Conservation (phyloP, 2,888 invertebrate species). For the Diploptera punctata region DNA sequence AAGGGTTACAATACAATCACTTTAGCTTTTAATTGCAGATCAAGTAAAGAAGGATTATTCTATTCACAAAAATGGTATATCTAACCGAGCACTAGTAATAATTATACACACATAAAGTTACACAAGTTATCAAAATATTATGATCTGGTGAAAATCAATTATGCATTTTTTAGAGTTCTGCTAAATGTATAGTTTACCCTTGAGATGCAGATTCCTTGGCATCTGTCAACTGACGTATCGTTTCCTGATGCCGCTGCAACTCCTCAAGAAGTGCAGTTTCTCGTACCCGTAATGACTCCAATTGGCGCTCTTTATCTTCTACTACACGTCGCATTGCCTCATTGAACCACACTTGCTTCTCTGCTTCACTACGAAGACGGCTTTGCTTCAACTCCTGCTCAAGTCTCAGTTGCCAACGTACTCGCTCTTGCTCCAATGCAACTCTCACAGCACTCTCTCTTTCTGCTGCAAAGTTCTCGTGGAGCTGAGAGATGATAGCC, state of each 20-base stretch:
- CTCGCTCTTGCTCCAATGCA: constrained; percentile 63
- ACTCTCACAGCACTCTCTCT: constrained; percentile 54
- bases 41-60: no score
- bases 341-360: constrained; percentile 64
- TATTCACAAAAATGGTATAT: no score
- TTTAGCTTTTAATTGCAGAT: no score
- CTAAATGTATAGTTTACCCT: constrained; percentile 46
- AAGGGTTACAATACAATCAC: no score
- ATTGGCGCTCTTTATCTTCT: constrained; percentile 74
- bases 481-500: constrained; percentile 70
- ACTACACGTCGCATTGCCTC: constrained; percentile 69
- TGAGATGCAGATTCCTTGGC: constrained; percentile 48
- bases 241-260: constrained; percentile 69
- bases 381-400: constrained; percentile 57
- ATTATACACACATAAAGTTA: no score
- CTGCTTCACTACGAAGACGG: constrained; percentile 59
- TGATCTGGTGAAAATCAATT: no score
- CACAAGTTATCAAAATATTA: no score
- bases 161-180: background rate
- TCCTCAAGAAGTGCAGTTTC: constrained; percentile 67
- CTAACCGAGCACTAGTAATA: no score
- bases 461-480: constrained; percentile 69
- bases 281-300: constrained; percentile 69
- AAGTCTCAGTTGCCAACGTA: constrained; percentile 57
- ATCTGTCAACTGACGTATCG: constrained; percentile 71